A percentile compares a stretch with the other conserved stretches of the same genome.
phyloP scores from a whole-genome alignment of 1,140 invertebrate genomes.

The Steinernema khuongi region DNA sequence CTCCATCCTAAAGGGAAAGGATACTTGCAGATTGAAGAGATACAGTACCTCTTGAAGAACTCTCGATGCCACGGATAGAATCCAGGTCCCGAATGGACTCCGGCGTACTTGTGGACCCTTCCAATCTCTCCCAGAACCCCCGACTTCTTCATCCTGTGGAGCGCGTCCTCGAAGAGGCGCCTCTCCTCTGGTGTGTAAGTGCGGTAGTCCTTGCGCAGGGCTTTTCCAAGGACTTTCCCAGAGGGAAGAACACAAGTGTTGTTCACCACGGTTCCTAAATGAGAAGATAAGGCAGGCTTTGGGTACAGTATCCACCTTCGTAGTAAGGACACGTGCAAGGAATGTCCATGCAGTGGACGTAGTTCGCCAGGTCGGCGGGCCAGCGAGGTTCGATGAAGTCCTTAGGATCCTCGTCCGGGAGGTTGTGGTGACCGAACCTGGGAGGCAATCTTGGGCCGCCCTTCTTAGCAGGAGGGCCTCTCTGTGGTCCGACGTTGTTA shows the following conservation, averaged over 20 bases:
- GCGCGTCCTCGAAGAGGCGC: constrained; percentile 44
- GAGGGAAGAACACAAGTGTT: constrained; percentile 18
- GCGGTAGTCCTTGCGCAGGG: constrained; percentile 55
- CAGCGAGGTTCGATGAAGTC: background rate
- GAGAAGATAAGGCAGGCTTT: background rate
- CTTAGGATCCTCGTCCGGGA: background rate
- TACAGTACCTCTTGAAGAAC: constrained; percentile 33
- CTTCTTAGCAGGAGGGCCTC: background rate
- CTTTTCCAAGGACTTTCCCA: constrained; percentile 16
- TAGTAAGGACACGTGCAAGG: constrained; percentile 25
- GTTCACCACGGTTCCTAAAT: constrained; percentile 23
- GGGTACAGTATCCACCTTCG: constrained; percentile 12
- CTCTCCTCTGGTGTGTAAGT: constrained; percentile 49
- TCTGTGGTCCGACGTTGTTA: background rate
- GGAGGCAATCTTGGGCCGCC: background rate
- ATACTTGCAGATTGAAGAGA: background rate
- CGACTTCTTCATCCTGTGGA: constrained; percentile 50
- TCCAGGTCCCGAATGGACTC: constrained; percentile 37
- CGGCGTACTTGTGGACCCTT: constrained; percentile 40
- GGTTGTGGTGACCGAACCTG: background rate
- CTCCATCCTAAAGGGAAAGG: constrained; percentile 21
- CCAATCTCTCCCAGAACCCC: constrained; percentile 22
- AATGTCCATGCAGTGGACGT: constrained; percentile 12
- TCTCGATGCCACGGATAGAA: constrained; percentile 37
- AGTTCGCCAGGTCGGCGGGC: background rate